These are phyloP conservation scores for Limosa lapponica DNA, from an alignment of 2,797 vertebrate species.

Conservation along the genomic window DNA sequence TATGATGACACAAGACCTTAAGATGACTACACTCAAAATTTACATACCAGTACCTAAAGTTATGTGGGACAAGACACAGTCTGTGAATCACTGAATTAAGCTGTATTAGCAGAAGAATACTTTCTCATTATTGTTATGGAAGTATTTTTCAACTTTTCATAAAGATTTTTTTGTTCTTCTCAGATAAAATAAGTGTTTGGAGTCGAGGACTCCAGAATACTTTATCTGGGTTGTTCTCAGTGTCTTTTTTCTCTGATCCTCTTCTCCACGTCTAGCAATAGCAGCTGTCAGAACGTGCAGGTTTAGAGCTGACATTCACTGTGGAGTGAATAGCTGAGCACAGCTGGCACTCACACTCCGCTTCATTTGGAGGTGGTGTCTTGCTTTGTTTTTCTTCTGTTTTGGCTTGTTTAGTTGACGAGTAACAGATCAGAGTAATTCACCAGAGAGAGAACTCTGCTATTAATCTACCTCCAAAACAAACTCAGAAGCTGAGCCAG, in stretches of 20 bases:
- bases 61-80: fast-evolving
- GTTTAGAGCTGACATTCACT: neutral
- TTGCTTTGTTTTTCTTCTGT: constrained; percentile 1
- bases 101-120: neutral
- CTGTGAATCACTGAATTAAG: neutral
- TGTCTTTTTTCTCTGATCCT: neutral
- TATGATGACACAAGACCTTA: neutral
- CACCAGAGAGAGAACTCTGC: neutral
- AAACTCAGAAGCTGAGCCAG: constrained; percentile 5
- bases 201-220: neutral
- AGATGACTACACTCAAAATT: neutral
- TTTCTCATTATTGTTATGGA: neutral
- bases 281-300: neutral
- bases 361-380: neutral
- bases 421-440: neutral
- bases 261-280: fast-evolving
- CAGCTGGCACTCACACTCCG: neutral
- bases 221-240: neutral
- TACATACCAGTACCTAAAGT: neutral
- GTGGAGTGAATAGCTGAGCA: neutral
- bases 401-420: neutral
- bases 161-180: neutral
- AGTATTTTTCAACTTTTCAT: neutral
- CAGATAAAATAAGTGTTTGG: neutral
- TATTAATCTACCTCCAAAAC: neutral